Evolutionary conservation across 2,888 invertebrate species (phyloP).

Genomic region (Cheilosia variabilis): DNA sequence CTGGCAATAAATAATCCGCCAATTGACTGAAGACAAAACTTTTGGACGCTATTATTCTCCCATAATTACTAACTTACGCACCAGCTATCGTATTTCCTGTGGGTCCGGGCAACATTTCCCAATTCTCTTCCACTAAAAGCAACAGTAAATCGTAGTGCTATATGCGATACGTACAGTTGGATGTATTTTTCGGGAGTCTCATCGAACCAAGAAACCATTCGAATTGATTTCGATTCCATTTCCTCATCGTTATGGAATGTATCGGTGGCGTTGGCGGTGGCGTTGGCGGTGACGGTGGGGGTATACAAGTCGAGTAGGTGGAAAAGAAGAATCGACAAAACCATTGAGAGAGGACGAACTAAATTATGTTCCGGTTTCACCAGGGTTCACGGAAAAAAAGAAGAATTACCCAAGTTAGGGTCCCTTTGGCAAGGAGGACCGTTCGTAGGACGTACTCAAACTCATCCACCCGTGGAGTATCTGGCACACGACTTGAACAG

Average conservation of each 20-base stretch:
- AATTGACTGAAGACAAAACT: constrained; percentile 63
- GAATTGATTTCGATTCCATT: constrained; percentile 83
- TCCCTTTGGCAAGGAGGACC: not conserved
- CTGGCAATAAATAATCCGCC: constrained; percentile 52
- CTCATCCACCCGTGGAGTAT: constrained; percentile 31
- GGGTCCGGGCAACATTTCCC: constrained; percentile 19
- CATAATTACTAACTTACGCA: constrained; percentile 60
- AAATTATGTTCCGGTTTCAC: constrained; percentile 56
- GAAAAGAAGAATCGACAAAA: constrained; percentile 30
- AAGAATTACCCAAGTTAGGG: constrained; percentile 45
- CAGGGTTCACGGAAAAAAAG: constrained; percentile 29
- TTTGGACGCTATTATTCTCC: constrained; percentile 54
- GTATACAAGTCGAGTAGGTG: not conserved
- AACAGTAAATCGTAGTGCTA: constrained; percentile 55
- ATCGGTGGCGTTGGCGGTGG: not conserved
- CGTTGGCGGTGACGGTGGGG: not conserved
- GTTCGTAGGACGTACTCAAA: not conserved
- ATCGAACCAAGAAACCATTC: constrained; percentile 77
- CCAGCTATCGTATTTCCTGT: constrained; percentile 41
- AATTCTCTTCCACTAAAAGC: constrained; percentile 44
- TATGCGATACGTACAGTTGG: not conserved
- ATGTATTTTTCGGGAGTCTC: not conserved
- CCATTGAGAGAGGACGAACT: constrained; percentile 37
- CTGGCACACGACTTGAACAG: constrained; percentile 46
- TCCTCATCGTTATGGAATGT: constrained; percentile 76